Base-by-base conservation (phyloP, 64 coral and sea anemone genomes). In the Catalaphyllia jardinei region DNA sequence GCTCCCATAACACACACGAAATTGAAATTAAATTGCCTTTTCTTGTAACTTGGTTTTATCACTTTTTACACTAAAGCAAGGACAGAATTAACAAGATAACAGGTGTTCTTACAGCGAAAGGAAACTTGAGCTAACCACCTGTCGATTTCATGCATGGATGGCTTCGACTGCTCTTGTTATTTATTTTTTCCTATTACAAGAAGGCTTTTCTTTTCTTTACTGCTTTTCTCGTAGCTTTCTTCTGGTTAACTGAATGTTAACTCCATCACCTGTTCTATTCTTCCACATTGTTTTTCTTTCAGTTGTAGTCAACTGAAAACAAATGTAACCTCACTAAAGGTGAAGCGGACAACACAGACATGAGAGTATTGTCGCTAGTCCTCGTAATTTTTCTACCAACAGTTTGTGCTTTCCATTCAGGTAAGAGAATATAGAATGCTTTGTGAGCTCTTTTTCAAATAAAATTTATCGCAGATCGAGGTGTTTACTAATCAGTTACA, bases 361-460 rank as follows among this genome's bases (percentile, higher is more conserved):
- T 85, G 81, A 71, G n/a, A 52, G 38, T 42, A 71, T 31, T 85
- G 62, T 69, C 62, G 13, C 16, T 85, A 24, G 8, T 71, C 13
- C 22, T 85, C 13, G 15, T 85, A 50, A 9, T 71, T 71, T 85
- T 28, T 71, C 63, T 85, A 25, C 63, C 64, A 63, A 27, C 20
- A 71, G 52, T 85, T 5, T 35, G 29, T 67, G 81, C 81, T 85
- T 85, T 22, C 81, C 33, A 50, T 46, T 71, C 81, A 85, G 81
- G 81, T 85, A 27, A 71, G 81, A 15, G 33, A 25, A 13, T 7
- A 50, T 0, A 49, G 4, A 27, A 27, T 69, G 22, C 22, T 25
- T 69, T 4, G 10, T 25, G 0, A 35, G 33, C 4, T 9, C 1
- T 5, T 9, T 57, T 57, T 57, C 54, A 16, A 57, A 14, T 12